Conservation (phyloP, 2,113 vertebrate species). For the Mungos mungo region DNA sequence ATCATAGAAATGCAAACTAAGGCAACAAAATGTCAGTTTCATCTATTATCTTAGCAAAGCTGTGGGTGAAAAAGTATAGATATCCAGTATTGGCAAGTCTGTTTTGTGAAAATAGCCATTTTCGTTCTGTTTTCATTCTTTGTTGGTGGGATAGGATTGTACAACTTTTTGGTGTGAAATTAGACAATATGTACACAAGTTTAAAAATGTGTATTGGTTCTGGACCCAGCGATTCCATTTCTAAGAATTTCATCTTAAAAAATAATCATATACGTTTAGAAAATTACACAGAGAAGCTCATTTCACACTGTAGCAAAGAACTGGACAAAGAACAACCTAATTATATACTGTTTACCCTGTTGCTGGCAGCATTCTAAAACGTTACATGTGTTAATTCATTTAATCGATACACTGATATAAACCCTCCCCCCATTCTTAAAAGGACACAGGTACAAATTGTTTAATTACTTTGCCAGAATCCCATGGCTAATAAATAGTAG, state of each 20-base stretch:
- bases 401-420: neutral
- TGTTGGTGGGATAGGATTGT: neutral
- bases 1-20: conserved; percentile 2
- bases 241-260: conserved; percentile 36
- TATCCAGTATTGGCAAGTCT: neutral
- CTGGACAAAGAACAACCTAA: neutral
- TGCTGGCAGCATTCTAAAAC: neutral
- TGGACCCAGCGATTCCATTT: neutral
- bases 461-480: conserved; percentile 35
- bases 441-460: neutral
- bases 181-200: neutral
- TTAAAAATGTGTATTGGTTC: neutral
- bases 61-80: neutral
- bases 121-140: neutral
- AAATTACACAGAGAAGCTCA: neutral
- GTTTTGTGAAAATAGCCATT: neutral
- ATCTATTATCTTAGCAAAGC: neutral
- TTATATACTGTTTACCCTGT: neutral
- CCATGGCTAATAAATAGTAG: neutral
- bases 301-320: neutral
- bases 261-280: neutral
- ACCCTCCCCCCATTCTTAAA: neutral
- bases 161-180: neutral
- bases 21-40: neutral
- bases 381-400: neutral